phyloP scores from a whole-genome alignment of 2,888 invertebrate genomes.

The Ceraclea dissimilis region DNA sequence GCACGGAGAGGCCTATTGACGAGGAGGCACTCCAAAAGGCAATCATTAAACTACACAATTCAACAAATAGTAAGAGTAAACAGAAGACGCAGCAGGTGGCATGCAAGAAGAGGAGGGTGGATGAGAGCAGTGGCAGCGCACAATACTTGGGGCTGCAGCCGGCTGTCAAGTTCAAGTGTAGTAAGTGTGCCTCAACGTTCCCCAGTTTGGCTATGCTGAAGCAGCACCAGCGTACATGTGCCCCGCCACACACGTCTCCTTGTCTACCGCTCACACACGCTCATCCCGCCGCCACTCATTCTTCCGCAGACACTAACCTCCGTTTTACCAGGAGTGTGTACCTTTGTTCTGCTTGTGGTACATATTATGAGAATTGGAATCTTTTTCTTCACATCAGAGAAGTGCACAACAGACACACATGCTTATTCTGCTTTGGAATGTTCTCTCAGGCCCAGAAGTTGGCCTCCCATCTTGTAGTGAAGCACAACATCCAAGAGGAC shows the following conservation, averaged over 20 bases:
- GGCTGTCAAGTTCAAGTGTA: conserved; percentile 64
- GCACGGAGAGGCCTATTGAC: not conserved
- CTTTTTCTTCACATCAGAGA: conserved; percentile 79
- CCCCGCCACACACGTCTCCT: conserved; percentile 36
- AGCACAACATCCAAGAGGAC: conserved; percentile 69
- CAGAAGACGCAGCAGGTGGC: conserved; percentile 1
- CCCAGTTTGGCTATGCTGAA: conserved; percentile 58
- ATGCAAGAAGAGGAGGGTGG: conserved; percentile 42
- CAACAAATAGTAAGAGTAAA: conserved; percentile 8
- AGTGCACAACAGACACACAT: conserved; percentile 72
- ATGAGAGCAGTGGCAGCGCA: conserved; percentile 42
- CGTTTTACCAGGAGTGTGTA: conserved; percentile 71
- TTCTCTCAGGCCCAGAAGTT: conserved; percentile 74
- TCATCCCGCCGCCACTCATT: conserved; percentile 34
- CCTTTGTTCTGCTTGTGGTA: conserved; percentile 73
- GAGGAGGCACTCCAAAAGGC: not conserved
- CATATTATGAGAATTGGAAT: conserved; percentile 82
- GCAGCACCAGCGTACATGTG: conserved; percentile 60
- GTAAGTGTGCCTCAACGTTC: conserved; percentile 65
- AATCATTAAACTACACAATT: conserved; percentile 2
- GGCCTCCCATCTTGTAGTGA: conserved; percentile 66
- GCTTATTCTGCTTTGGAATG: conserved; percentile 76
- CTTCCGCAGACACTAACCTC: conserved; percentile 39
- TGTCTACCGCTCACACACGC: conserved; percentile 31
- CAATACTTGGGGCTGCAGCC: conserved; percentile 67